phyloP scores from a whole-genome alignment of 2,888 invertebrate species.

The Augochlorella aurata region DNA sequence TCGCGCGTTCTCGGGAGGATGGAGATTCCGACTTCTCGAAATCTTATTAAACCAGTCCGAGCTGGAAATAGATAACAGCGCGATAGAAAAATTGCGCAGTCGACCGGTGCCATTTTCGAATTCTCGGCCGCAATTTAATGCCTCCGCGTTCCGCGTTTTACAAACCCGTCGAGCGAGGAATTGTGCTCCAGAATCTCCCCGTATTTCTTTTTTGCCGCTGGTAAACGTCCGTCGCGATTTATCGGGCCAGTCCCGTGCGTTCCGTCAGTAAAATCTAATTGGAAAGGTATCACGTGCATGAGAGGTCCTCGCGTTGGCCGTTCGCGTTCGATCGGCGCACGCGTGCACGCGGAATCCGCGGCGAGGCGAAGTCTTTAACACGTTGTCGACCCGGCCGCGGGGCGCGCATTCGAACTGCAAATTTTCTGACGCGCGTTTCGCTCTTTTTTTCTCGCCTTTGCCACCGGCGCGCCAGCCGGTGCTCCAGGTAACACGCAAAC shows the following conservation, averaged over 20 bases:
- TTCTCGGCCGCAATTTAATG: neutral
- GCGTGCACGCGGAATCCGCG: constrained; percentile 37
- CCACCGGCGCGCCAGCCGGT: neutral
- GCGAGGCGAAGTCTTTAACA: constrained; percentile 43
- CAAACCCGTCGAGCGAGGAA: neutral
- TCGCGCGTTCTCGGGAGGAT: neutral
- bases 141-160: neutral
- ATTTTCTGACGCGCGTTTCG: constrained; percentile 31
- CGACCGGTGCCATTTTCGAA: neutral
- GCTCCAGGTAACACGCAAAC: constrained; percentile 25
- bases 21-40: neutral
- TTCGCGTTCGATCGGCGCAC: constrained; percentile 43
- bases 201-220: constrained; percentile 26
- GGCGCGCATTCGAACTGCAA: constrained; percentile 31
- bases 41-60: neutral
- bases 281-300: constrained; percentile 74
- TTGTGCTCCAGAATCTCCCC: constrained; percentile 8
- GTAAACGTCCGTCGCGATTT: constrained; percentile 63
- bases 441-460: constrained; percentile 4
- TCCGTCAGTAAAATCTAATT: constrained; percentile 72
- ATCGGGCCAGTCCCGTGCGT: constrained; percentile 68
- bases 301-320: constrained; percentile 31
- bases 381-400: constrained; percentile 22
- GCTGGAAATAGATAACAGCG: neutral
- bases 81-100: neutral